phyloP scores from a whole-genome alignment of 2,888 invertebrate species.

The Muscina levida region DNA sequence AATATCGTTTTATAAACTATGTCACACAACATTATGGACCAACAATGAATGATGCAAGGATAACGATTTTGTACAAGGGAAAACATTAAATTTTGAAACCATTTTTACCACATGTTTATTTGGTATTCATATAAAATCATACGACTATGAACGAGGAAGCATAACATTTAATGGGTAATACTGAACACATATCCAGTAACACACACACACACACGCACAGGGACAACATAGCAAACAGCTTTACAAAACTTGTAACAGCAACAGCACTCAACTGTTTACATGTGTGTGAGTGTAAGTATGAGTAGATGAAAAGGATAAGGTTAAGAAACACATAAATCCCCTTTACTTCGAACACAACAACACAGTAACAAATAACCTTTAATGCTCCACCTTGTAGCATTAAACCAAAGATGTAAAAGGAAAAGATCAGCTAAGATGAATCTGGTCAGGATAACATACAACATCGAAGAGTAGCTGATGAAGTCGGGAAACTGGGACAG shows the following conservation, averaged over 20 bases:
- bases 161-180: slow-evolving; percentile 23
- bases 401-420: not conserved
- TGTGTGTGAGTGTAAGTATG: no score
- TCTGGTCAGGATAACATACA: no score
- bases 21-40: no score
- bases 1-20: no score
- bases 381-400: no score
- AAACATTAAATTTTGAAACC: slow-evolving; percentile 18
- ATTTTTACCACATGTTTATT: slow-evolving; percentile 38
- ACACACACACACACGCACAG: no score
- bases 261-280: no score
- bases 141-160: not conserved
- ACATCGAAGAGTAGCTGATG: not conserved
- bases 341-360: slow-evolving; percentile 5
- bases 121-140: slow-evolving; percentile 22
- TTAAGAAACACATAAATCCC: slow-evolving; percentile 30
- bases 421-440: not conserved
- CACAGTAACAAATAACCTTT: slow-evolving; percentile 50
- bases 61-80: not conserved
- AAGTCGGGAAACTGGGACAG: not conserved
- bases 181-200: not conserved
- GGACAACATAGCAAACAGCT: not conserved
- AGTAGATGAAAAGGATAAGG: no score
- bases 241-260: not conserved
- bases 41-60: no score